Evolutionary conservation across 1,140 invertebrate genomes (phyloP), one percentile per base, ranked within the genome.

Genomic region (Cyphomyrmex costatus): DNA sequence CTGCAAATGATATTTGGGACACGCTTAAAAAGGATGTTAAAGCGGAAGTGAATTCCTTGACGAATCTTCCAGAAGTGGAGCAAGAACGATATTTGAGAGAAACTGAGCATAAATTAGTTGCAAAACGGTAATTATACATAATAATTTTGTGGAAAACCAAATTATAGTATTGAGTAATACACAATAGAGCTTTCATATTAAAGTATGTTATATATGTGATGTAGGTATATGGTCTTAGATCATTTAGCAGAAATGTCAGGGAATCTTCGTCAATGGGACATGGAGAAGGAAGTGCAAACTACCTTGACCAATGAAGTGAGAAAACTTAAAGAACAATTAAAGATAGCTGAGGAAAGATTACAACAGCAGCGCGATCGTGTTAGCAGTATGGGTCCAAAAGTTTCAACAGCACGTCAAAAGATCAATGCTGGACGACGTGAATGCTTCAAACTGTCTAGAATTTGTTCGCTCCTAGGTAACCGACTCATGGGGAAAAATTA

Each of bases 241-340:
- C 93, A 95, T 61, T 91, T 95, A 8, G 88, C 92, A 1, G 92
- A 93, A 66, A 92, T 95, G 86, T 93, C 93, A n/a, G 89, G 88
- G 14, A 91, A 87, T 24, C 89, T 95, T 51, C 92, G 92, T 51
- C 91, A 93, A 12, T 95, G 93, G 94, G 92, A 95, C 53, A 88
- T 91, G 60, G 94, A 95, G 60, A 90, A 92, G 42, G 91, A 94
- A 65, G 24, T 93, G 10, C 93, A 95, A 70, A 90, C 86, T 33
- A 83, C 76, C 24, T 56, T 94, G 1, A 86, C 66, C 12, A 73
- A 51, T 3, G 94, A 95, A 71, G 91, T 95, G 0, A 92, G 87
- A 68, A 93, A 91, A 53, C 87, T 95, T 2, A 89, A 90, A 3
- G 90, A 93, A 53, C 91, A 95, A 65, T 76, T 95, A 0, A 92